Base-by-base conservation (phyloP, 2,888 invertebrate species). In the Pandemis cinnamomeana region DNA sequence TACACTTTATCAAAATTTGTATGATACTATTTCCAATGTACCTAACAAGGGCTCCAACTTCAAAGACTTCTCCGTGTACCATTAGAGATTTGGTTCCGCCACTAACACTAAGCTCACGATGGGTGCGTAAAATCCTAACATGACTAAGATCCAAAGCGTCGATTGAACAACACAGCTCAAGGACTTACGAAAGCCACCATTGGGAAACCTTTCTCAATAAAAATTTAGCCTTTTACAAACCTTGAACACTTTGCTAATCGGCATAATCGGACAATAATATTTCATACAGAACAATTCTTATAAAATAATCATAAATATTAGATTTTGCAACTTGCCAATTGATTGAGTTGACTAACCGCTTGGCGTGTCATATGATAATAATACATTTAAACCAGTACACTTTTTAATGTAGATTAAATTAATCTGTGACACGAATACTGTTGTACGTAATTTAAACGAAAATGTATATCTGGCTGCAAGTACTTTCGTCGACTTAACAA, bases 201-300 rank as follows among this genome's bases (percentile, higher is more conserved):
- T 77, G 76, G 78, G 80, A 80, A 80, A 78, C 78, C 81, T 86
- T 86, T 84, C 85, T 77, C 80, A 86, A 84, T 81, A 80, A 82
- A 80, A 80, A 80, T 81, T 78, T 77, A 77, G 77, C 80, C 80
- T 83, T 82, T 81, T 81, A 79, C 81, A 84, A 73, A 85, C 87
- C 84, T 86, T 87, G 85, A 86, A 80, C 80, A 79, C 71, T 72
- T 75, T 73, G 75, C 72, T 77, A 76, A 76, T 72, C 67, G 66
- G 11, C 15, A 75, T 77, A 76, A 77, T 75, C 68, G 72, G 67
- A 69, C 66, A 68, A 69, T 74, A 75, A 73, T 66, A 71, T 77
- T 75, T 77, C 74, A 71, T 67, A 75, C 69, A 77, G 72, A 75
- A 71, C 74, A 77, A 76, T 79, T 77, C 79, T 78, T 77, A 79